A percentile compares a stretch with the other conserved stretches of the same genome.
Evolutionary conservation across 2,113 vertebrate species (phyloP).

Genomic region (Prietella phreatophila): DNA sequence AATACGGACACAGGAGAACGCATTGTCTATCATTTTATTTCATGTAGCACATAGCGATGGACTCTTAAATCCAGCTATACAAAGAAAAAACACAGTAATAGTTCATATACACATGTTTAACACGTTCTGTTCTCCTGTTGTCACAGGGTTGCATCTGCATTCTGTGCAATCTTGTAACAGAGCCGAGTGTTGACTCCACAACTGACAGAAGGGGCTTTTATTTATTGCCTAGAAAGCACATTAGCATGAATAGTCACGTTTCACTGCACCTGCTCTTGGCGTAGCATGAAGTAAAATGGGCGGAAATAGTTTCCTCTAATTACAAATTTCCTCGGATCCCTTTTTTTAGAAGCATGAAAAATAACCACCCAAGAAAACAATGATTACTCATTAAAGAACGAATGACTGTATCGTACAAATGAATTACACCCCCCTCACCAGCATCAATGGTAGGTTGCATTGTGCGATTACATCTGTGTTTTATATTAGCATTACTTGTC

Average conservation of each 20-base stretch:
- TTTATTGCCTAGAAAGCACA: not conserved
- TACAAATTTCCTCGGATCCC: not conserved
- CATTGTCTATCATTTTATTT: not conserved
- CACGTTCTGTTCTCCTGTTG: not conserved
- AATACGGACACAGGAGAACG: not conserved
- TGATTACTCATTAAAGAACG: not conserved
- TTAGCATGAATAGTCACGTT: not conserved
- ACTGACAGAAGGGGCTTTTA: not conserved
- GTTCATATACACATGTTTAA: not conserved
- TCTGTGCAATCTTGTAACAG: not conserved
- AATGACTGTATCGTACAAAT: not conserved
- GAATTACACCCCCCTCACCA: not conserved
- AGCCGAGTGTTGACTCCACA: not conserved
- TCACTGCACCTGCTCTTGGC: not conserved
- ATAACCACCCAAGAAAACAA: not conserved
- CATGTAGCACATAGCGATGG: not conserved
- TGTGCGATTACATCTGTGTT: not conserved
- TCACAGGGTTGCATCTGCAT: not conserved
- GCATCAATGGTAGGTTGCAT: not conserved
- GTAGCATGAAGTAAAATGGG: not conserved
- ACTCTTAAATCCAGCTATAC: no score
- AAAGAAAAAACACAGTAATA: no score
- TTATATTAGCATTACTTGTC: not conserved
- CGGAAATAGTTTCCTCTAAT: not conserved
- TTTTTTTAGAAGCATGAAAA: not conserved